Conservation (phyloP, 1,140 invertebrate species). For the Nomia melanderi region DNA sequence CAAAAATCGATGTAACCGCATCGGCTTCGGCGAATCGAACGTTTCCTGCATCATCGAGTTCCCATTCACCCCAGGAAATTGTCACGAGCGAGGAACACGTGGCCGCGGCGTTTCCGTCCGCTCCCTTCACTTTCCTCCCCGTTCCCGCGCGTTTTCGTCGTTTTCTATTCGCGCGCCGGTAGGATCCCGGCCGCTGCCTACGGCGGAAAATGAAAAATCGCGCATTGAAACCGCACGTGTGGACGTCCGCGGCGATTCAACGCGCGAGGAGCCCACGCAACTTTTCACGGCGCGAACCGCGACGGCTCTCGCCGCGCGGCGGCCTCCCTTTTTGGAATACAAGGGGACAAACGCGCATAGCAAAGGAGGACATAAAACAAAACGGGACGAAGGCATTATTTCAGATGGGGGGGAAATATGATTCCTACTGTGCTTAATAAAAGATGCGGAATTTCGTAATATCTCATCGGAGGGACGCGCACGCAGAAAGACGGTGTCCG, state of each 20-base stretch:
- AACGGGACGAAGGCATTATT: conserved; percentile 29
- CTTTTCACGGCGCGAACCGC: conserved; percentile 12
- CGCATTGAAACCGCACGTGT: conserved; percentile 33
- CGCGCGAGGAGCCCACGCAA: conserved; percentile 37
- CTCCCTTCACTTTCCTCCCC: too few species aligned
- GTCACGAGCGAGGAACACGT: too few species aligned
- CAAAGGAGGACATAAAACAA: conserved; percentile 18
- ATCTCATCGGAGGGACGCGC: conserved; percentile 40
- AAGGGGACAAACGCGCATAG: background rate
- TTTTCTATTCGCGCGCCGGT: conserved; percentile 5
- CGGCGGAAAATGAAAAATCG: conserved; percentile 18
- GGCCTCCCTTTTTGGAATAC: conserved; percentile 35
- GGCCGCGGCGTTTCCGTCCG: too few species aligned
- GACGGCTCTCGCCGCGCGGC: background rate
- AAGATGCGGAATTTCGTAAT: conserved; percentile 50
- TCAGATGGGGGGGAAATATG: conserved; percentile 35
- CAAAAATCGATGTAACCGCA: too few species aligned
- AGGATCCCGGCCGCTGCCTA: background rate
- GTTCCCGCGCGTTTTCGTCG: too few species aligned
- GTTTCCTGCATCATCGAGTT: too few species aligned
- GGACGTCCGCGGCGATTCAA: conserved; percentile 47
- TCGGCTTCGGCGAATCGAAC: too few species aligned
- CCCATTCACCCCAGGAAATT: too few species aligned
- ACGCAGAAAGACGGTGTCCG: too few species aligned
- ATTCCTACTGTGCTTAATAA: conserved; percentile 46